phyloP scores from a whole-genome alignment of 2,113 vertebrate species.

The Sakesphorus luctuosus region DNA sequence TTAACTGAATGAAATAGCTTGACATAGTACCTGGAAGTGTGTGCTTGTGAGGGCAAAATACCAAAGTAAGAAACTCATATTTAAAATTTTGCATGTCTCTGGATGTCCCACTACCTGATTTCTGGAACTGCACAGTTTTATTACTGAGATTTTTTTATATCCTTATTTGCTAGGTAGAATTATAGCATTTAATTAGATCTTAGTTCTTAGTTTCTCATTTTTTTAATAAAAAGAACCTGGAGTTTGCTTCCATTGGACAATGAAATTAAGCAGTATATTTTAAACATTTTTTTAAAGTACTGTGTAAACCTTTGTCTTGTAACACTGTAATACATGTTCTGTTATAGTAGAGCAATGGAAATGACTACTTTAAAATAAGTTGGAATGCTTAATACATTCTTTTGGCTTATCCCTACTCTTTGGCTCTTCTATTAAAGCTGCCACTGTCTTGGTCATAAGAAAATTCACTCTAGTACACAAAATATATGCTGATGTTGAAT shows the following conservation, averaged over 20 bases:
- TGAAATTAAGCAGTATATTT: not conserved
- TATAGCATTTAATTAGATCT: not conserved
- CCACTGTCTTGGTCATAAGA: not conserved
- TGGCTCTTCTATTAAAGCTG: not conserved
- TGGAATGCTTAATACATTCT: not conserved
- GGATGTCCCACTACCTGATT: not conserved
- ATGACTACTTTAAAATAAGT: not conserved
- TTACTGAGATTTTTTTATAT: not conserved
- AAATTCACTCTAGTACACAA: not conserved
- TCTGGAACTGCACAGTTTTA: not conserved
- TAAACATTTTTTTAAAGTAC: not conserved
- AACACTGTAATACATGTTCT: not conserved
- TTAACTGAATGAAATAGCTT: not conserved
- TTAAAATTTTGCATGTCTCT: not conserved
- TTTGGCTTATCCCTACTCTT: not conserved
- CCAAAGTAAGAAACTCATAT: not conserved
- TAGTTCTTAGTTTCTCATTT: not conserved
- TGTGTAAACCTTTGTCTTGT: not conserved
- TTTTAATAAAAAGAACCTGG: not conserved
- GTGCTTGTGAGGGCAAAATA: not conserved
- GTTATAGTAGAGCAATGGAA: not conserved
- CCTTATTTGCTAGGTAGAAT: not conserved
- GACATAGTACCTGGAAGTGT: not conserved
- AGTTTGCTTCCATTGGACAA: not conserved
- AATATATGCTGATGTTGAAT: not conserved